phyloP scores from a whole-genome alignment of 2,113 vertebrate species.

The Phalacrocorax brasilianus region DNA sequence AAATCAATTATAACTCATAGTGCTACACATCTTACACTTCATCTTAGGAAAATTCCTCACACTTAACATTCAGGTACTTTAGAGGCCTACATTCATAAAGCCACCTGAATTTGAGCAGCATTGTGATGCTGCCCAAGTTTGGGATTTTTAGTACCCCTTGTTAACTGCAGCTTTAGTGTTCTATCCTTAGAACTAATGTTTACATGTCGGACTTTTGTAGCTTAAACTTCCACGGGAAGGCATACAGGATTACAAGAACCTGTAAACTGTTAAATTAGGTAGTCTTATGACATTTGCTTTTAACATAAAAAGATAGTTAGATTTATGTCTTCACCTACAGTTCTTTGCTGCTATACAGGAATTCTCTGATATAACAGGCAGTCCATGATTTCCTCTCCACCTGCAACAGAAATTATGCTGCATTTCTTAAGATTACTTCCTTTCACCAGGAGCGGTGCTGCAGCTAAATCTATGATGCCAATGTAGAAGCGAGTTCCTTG shows the following conservation, averaged over 20 bases:
- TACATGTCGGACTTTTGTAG: background rate
- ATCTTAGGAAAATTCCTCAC: background rate
- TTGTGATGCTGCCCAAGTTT: background rate
- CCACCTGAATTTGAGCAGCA: background rate
- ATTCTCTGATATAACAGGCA: background rate
- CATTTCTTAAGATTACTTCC: background rate
- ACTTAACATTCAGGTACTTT: background rate
- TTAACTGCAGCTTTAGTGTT: background rate
- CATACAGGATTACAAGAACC: background rate
- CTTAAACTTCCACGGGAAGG: background rate
- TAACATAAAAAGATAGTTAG: background rate
- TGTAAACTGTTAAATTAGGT: background rate
- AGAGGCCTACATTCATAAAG: background rate
- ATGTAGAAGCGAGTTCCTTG: fast-evolving
- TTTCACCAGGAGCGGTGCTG: background rate
- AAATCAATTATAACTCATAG: background rate
- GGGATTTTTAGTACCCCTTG: background rate
- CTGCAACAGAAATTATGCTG: background rate
- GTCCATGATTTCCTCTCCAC: background rate
- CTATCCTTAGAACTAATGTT: background rate
- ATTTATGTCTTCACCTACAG: background rate
- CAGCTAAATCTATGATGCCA: background rate
- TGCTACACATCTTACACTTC: background rate
- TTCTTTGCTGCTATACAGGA: background rate
- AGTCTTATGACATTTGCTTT: background rate